These are phyloP conservation scores for Gastrophryne carolinensis DNA, from an alignment of 2,797 vertebrate species.

Conservation along the genomic window DNA sequence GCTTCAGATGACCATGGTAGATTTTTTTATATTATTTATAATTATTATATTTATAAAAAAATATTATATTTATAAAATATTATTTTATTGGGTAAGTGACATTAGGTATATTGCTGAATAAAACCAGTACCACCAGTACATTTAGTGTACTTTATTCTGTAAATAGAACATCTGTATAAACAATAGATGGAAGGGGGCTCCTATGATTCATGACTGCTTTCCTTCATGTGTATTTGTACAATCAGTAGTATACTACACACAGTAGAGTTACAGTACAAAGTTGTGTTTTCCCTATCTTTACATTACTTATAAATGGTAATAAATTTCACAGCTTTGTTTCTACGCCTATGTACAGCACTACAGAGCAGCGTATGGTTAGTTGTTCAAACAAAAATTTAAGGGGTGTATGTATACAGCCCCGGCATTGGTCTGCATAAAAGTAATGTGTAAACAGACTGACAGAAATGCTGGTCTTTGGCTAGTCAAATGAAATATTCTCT, in stretches of 20 bases:
- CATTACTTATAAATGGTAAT: conserved; percentile 38
- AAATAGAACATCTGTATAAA: conserved; percentile 48
- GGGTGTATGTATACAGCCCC: conserved; percentile 28
- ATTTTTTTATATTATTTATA: no score
- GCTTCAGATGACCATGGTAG: no score
- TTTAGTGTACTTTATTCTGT: conserved; percentile 34
- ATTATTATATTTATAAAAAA: no score
- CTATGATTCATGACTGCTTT: conserved; percentile 17
- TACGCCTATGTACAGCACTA: conserved; percentile 46
- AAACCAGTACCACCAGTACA: not conserved
- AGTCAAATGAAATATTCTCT: conserved; percentile 50
- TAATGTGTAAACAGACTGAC: conserved; percentile 59
- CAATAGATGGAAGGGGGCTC: conserved; percentile 24
- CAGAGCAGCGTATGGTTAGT: conserved; percentile 6
- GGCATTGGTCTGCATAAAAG: conserved; percentile 52
- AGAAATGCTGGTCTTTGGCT: conserved; percentile 60
- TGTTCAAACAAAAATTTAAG: conserved; percentile 24
- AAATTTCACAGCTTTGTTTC: conserved; percentile 56
- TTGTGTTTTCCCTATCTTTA: conserved; percentile 41
- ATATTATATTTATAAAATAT: no score
- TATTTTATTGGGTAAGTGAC: no score
- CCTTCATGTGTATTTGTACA: conserved; percentile 33
- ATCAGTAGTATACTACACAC: conserved; percentile 34
- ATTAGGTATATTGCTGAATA: no score
- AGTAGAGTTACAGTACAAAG: conserved; percentile 48